Percentiles rank a stretch among this genome's conserved stretches.
These are phyloP conservation scores for Mesoclemmys tuberculata DNA, from an alignment of 2,113 vertebrate species.

Conservation along the genomic window DNA sequence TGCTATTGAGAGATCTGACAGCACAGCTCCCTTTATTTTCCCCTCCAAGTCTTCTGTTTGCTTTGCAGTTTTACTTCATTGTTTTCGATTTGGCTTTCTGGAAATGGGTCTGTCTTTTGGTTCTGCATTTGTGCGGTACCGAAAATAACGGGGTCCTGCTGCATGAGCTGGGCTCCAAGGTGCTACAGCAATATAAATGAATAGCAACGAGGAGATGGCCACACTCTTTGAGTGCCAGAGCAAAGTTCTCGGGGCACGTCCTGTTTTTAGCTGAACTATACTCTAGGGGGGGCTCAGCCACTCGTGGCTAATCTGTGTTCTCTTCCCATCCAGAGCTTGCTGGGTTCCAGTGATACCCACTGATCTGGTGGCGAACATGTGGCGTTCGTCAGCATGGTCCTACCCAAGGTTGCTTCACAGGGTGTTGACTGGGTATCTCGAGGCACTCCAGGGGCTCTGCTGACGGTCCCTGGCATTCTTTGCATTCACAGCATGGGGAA, in stretches of 20 bases:
- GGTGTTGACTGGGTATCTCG: neutral
- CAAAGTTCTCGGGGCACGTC: neutral
- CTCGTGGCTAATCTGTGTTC: neutral
- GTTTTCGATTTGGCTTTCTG: neutral
- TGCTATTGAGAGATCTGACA: neutral
- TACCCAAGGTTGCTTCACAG: neutral
- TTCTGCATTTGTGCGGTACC: neutral
- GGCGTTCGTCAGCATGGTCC: fast-evolving
- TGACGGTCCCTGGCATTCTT: neutral
- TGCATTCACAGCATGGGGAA: neutral
- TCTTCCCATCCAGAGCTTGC: fast-evolving
- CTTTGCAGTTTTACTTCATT: neutral
- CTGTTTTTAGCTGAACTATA: neutral
- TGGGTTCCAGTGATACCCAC: neutral
- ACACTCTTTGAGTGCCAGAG: fast-evolving
- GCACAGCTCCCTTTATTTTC: neutral
- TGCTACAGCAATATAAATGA: neutral
- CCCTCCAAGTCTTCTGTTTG: neutral
- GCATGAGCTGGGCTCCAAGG: neutral
- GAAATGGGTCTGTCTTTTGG: neutral
- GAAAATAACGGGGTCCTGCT: fast-evolving
- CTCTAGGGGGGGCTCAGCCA: neutral
- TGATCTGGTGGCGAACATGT: neutral
- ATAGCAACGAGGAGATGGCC: neutral
- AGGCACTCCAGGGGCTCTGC: neutral